phyloP scores from a whole-genome alignment of 2,888 invertebrate genomes.

The Rotaria macrura region DNA sequence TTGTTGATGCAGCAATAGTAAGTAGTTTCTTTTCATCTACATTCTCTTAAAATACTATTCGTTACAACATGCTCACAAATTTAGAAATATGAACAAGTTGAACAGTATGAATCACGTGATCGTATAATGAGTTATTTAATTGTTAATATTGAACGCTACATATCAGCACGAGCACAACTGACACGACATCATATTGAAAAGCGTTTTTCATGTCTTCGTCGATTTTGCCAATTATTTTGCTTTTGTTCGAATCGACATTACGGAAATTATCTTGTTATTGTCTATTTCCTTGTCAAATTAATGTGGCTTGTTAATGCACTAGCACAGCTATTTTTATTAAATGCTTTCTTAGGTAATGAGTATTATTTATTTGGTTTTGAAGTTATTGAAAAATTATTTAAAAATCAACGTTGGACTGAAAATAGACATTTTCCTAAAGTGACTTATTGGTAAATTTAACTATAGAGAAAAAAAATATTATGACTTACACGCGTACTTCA shows the following conservation, averaged over 20 bases:
- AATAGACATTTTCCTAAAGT: conserved; percentile 30
- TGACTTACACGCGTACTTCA: neutral
- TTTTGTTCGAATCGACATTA: conserved; percentile 32
- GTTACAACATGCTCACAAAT: neutral
- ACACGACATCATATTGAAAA: neutral
- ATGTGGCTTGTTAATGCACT: conserved; percentile 32
- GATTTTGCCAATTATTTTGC: neutral
- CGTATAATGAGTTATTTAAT: conserved; percentile 33
- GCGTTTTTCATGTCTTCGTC: neutral
- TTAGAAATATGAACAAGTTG: conserved; percentile 32
- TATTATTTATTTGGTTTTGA: conserved; percentile 32
- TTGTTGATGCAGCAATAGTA: conserved; percentile 32
- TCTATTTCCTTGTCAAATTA: conserved; percentile 32
- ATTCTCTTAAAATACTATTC: too few species aligned
- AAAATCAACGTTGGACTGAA: conserved; percentile 31
- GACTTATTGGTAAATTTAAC: conserved; percentile 30
- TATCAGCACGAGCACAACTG: conserved; percentile 22
- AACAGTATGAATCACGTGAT: conserved; percentile 31
- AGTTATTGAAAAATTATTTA: conserved; percentile 29
- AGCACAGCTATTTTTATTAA: conserved; percentile 31
- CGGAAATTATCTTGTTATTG: conserved; percentile 33
- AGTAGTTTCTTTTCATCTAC: neutral
- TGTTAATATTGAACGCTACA: conserved; percentile 31
- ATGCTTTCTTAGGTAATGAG: conserved; percentile 32
- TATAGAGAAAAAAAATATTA: neutral